phyloP scores from a whole-genome alignment of 2,888 invertebrate genomes.

The Leucozona laternaria region DNA sequence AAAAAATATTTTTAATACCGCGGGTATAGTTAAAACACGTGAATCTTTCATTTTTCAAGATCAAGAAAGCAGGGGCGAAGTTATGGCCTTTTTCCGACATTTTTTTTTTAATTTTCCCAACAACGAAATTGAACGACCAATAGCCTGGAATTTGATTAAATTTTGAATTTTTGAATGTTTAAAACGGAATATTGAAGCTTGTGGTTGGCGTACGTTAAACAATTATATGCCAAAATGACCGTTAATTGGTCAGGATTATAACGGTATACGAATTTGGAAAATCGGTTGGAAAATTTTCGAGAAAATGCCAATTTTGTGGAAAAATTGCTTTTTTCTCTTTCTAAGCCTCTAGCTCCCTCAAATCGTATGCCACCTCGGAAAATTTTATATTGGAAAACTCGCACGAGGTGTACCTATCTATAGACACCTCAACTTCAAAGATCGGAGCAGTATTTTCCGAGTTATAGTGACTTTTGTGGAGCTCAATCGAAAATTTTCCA shows the following conservation, averaged over 20 bases:
- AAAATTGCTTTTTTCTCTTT: background rate
- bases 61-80: too few species aligned
- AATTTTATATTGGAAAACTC: rapidly evolving
- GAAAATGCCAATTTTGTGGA: background rate
- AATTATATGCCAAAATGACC: background rate
- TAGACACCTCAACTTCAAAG: background rate
- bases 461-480: background rate
- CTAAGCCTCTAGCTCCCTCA: background rate
- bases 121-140: background rate
- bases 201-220: background rate
- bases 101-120: background rate
- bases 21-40: too few species aligned
- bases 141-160: background rate
- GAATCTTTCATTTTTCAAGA: too few species aligned
- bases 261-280: background rate
- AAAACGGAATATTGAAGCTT: background rate
- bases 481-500: background rate
- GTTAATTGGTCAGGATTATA: background rate
- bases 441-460: background rate
- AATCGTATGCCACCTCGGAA: background rate
- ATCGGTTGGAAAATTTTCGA: background rate
- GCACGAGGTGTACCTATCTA: background rate
- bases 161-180: background rate
- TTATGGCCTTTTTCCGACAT: too few species aligned
- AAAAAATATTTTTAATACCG: too few species aligned